phyloP scores from a whole-genome alignment of 2,888 invertebrate species.

The Kryphioiulus occultus region DNA sequence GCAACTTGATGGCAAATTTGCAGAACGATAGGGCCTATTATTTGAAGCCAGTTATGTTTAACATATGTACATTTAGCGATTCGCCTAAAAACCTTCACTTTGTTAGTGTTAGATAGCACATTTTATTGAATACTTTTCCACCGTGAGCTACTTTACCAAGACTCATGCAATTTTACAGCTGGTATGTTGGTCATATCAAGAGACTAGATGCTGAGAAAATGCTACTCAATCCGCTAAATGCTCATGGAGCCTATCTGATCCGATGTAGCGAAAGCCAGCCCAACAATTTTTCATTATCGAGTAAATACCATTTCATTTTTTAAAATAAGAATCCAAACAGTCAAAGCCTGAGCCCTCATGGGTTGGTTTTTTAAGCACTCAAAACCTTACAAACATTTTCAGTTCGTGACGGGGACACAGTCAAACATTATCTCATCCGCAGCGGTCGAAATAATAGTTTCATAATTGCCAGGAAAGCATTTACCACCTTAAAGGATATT shows the following conservation, averaged over 20 bases:
- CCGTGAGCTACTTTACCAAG: too few relatives aligned
- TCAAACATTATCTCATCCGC: conserved; percentile 98
- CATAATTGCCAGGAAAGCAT: background rate
- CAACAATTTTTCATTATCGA: background rate
- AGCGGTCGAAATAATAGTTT: background rate
- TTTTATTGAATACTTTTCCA: too few relatives aligned
- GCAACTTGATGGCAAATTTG: too few relatives aligned
- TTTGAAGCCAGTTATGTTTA: too few relatives aligned
- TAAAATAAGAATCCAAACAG: background rate
- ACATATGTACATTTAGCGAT: too few relatives aligned
- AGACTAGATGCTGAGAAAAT: background rate
- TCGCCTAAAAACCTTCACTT: too few relatives aligned
- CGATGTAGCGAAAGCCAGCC: conserved; percentile 78
- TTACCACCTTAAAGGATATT: conserved; percentile 78
- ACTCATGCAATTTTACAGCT: background rate
- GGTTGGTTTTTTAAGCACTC: background rate
- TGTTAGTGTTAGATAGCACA: too few relatives aligned
- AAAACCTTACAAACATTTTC: conserved; percentile 58
- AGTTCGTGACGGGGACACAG: conserved; percentile 98
- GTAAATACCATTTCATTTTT: background rate
- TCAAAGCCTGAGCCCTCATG: background rate
- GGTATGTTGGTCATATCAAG: background rate
- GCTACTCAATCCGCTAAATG: conserved; percentile 83
- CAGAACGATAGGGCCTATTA: too few relatives aligned
- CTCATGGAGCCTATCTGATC: conserved; percentile 98